Evolutionary conservation across 2,797 vertebrate species (phyloP).

Genomic region (Rhyacichthys aspro): DNA sequence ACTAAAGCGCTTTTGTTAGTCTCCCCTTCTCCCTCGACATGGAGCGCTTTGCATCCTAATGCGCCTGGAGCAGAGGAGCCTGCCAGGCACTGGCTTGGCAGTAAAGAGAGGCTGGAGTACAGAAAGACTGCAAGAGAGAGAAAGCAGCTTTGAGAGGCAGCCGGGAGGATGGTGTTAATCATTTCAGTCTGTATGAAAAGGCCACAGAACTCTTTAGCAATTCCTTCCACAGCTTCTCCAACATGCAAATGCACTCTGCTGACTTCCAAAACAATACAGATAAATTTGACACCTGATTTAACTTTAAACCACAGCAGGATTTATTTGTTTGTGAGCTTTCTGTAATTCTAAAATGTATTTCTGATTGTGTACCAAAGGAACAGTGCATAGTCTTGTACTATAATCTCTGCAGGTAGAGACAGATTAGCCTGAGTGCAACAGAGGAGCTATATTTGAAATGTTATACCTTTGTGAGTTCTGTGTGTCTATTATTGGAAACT

Average conservation of each 20-base stretch:
- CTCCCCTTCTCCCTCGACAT: slow-evolving; percentile 77
- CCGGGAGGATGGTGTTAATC: slow-evolving; percentile 72
- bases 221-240: slow-evolving; percentile 46
- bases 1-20: slow-evolving; percentile 84
- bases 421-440: slow-evolving; percentile 21
- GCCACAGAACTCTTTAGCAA: slow-evolving; percentile 65
- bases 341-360: slow-evolving; percentile 25
- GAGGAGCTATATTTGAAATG: slow-evolving; percentile 1
- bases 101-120: slow-evolving; percentile 67
- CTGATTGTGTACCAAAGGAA: slow-evolving; percentile 16
- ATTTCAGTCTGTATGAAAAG: slow-evolving; percentile 69
- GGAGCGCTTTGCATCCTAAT: slow-evolving; percentile 82
- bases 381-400: slow-evolving; percentile 11
- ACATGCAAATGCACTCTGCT: slow-evolving; percentile 8
- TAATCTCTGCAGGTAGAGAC: slow-evolving; percentile 19
- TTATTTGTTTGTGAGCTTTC: slow-evolving; percentile 32
- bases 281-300: slow-evolving; percentile 56
- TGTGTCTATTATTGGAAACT: slow-evolving; percentile 27
- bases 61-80: slow-evolving; percentile 65
- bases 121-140: slow-evolving; percentile 57
- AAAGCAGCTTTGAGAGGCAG: slow-evolving; percentile 69
- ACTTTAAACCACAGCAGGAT: slow-evolving; percentile 44
- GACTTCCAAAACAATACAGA: slow-evolving; percentile 49
- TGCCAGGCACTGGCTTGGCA: slow-evolving; percentile 77
- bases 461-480: slow-evolving; percentile 17